phyloP scores from a whole-genome alignment of 2,888 invertebrate species.

The Sarcophaga variegata region DNA sequence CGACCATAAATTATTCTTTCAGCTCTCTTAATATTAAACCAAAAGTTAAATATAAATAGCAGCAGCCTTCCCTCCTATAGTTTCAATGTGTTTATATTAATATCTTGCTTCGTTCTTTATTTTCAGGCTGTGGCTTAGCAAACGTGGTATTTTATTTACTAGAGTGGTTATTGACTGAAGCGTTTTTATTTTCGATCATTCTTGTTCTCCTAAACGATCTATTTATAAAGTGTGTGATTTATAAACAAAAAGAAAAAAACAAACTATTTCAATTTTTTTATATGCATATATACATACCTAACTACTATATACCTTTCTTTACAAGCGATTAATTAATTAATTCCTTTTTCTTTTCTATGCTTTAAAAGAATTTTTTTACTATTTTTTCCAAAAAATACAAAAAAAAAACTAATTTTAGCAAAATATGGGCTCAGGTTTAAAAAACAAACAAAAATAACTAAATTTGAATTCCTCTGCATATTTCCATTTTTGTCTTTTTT shows the following conservation, averaged over 20 bases:
- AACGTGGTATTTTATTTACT: constrained; percentile 81
- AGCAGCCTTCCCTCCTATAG: background rate
- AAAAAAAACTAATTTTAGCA: constrained; percentile 31
- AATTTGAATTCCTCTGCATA: constrained; percentile 18
- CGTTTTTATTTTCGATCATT: constrained; percentile 41
- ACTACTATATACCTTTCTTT: constrained; percentile 31
- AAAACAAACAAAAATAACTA: constrained; percentile 23
- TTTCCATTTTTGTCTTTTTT: background rate
- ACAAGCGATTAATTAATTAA: constrained; percentile 32
- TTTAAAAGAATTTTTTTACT: constrained; percentile 39
- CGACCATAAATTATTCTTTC: too few relatives aligned
- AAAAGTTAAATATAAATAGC: too few relatives aligned
- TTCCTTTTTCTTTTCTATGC: constrained; percentile 41
- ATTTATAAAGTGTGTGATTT: constrained; percentile 67
- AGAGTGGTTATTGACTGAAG: constrained; percentile 81
- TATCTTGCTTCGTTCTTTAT: constrained; percentile 8
- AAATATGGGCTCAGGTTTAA: constrained; percentile 64
- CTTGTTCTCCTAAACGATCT: constrained; percentile 58
- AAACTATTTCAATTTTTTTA: constrained; percentile 61
- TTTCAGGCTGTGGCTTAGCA: constrained; percentile 87
- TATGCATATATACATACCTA: constrained; percentile 15
- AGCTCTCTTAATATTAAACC: too few relatives aligned
- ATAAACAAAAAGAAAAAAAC: constrained; percentile 1
- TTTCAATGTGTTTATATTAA: background rate
- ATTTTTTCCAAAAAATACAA: constrained; percentile 32